Evolutionary conservation across 2,113 vertebrate species (phyloP).

Genomic region (Poecilia latipinna): DNA sequence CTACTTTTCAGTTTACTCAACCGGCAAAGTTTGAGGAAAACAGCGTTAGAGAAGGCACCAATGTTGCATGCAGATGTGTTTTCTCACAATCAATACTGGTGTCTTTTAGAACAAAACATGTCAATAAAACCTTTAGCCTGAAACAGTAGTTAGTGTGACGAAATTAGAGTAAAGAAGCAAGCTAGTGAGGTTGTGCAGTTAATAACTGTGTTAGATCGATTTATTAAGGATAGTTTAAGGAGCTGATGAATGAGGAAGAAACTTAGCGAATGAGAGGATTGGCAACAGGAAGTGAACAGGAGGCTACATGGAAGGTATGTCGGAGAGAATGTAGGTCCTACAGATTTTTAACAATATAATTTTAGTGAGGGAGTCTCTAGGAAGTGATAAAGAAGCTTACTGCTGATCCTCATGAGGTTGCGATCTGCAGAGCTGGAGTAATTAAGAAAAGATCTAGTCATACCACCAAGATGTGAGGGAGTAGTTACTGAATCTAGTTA

Average conservation of each 20-base stretch:
- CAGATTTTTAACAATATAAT: background rate
- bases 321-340: background rate
- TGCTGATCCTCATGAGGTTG: background rate
- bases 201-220: background rate
- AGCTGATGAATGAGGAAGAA: background rate
- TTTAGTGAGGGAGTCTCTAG: background rate
- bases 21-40: constrained; percentile 1
- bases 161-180: no score
- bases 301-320: background rate
- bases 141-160: no score
- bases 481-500: background rate
- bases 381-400: no score
- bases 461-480: background rate
- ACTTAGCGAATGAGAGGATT: background rate
- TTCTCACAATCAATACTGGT: background rate
- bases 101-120: background rate
- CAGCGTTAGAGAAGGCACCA: background rate
- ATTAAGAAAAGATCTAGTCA: background rate
- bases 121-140: no score
- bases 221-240: background rate
- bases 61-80: background rate
- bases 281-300: background rate
- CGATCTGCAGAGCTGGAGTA: background rate
- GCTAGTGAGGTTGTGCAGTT: no score
- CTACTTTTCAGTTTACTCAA: constrained; percentile 15